Percentiles rank a stretch among this genome's conserved stretches.
phyloP scores from a whole-genome alignment of 2,888 invertebrate species.

The Ophraella communa region DNA sequence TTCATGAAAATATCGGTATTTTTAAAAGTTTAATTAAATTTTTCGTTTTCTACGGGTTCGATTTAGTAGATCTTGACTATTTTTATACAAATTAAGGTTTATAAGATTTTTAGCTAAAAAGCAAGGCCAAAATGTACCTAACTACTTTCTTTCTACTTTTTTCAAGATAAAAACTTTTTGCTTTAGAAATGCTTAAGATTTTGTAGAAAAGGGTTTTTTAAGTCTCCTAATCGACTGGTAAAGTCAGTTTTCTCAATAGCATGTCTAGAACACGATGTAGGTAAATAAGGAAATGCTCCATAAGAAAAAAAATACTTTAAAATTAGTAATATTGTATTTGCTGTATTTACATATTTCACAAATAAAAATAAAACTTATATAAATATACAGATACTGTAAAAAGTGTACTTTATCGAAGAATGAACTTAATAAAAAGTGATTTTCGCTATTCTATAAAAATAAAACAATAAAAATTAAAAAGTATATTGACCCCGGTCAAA shows the following conservation, averaged over 20 bases:
- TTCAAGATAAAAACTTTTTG: too few relatives aligned
- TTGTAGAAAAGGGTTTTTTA: too few relatives aligned
- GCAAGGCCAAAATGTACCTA: too few relatives aligned
- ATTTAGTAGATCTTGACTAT: too few relatives aligned
- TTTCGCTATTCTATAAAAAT: conserved; percentile 43
- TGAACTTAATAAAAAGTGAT: conserved; percentile 47
- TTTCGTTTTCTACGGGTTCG: too few relatives aligned
- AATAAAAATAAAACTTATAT: conserved; percentile 47
- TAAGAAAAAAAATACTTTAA: not conserved
- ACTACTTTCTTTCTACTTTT: too few relatives aligned
- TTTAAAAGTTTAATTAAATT: too few relatives aligned
- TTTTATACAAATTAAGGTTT: too few relatives aligned
- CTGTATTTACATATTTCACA: conserved; percentile 45
- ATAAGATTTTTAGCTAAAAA: too few relatives aligned
- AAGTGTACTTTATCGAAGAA: conserved; percentile 41
- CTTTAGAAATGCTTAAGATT: too few relatives aligned
- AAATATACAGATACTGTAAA: conserved; percentile 44
- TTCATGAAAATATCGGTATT: too few relatives aligned
- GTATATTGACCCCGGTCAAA: conserved; percentile 1
- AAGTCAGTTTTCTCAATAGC: not conserved
- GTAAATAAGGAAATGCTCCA: not conserved
- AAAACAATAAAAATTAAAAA: not conserved
- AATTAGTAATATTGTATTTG: not conserved
- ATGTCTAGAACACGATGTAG: not conserved
- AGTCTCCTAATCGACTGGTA: too few relatives aligned